These are phyloP conservation scores for Limnodromus scolopaceus DNA, from an alignment of 2,797 vertebrate species.

Conservation along the genomic window DNA sequence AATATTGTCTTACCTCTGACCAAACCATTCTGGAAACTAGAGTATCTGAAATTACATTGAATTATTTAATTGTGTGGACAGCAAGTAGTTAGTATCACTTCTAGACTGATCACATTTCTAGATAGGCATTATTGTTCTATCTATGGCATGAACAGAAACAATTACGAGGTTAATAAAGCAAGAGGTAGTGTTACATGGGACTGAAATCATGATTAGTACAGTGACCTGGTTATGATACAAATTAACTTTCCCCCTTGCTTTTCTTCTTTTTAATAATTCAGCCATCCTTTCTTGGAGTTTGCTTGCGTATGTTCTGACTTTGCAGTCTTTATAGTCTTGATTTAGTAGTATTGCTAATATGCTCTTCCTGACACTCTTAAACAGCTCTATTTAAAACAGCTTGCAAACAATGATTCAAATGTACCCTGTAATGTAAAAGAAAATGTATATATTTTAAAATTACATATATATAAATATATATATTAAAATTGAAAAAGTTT, in stretches of 20 bases:
- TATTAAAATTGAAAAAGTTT: neutral
- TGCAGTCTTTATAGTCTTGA: neutral
- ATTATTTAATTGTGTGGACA: conserved; percentile 93
- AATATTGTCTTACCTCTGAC: conserved; percentile 66
- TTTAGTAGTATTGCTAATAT: conserved; percentile 6
- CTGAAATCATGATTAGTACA: conserved; percentile 81
- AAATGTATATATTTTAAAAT: neutral
- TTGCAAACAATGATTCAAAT: conserved; percentile 18
- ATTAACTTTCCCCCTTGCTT: conserved; percentile 75
- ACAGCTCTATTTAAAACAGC: conserved; percentile 4
- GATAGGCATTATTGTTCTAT: conserved; percentile 84
- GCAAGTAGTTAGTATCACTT: conserved; percentile 88
- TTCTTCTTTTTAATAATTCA: conserved; percentile 86
- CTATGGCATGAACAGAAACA: conserved; percentile 85
- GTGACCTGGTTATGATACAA: conserved; percentile 87
- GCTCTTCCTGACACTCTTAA: neutral
- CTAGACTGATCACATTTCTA: conserved; percentile 88
- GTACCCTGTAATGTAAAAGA: neutral
- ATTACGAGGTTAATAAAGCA: conserved; percentile 83
- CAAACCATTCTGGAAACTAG: conserved; percentile 82
- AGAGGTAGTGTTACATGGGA: conserved; percentile 78
- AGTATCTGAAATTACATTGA: conserved; percentile 93
- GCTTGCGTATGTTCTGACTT: neutral
- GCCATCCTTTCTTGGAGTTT: conserved; percentile 5
- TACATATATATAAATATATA: no score